Percentiles rank a stretch among this genome's conserved stretches.
These are phyloP conservation scores for Prionchulus punctatus DNA, from an alignment of 2,888 invertebrate species.

Conservation along the genomic window DNA sequence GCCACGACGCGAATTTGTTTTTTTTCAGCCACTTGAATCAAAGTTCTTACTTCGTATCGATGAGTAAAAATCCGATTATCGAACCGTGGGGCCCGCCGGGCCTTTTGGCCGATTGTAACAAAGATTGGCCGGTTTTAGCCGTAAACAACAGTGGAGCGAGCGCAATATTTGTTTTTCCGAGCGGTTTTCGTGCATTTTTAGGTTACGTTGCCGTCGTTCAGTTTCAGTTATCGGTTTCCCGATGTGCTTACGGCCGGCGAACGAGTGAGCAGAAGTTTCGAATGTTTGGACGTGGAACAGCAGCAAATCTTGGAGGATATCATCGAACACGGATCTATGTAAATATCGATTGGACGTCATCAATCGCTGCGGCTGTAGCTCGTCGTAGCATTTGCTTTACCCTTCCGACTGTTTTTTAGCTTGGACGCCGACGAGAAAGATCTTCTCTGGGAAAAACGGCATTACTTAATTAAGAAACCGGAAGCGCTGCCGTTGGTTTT, in stretches of 20 bases:
- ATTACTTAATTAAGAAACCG: constrained; percentile 29
- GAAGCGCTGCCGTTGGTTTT: constrained; percentile 35
- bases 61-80: background rate
- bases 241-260: background rate
- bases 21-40: constrained; percentile 6
- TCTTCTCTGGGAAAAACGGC: constrained; percentile 36
- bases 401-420: constrained; percentile 16
- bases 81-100: constrained; percentile 7
- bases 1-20: too few species aligned
- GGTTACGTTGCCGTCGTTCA: background rate
- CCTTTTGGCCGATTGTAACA: background rate
- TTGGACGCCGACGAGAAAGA: constrained; percentile 33
- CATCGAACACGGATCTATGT: constrained; percentile 25
- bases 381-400: background rate
- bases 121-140: background rate
- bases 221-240: background rate
- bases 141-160: too few species aligned
- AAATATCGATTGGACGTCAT: too few species aligned
- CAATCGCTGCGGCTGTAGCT: too few species aligned
- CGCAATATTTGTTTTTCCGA: background rate
- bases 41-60: background rate
- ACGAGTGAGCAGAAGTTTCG: constrained; percentile 21
- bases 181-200: background rate
- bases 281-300: constrained; percentile 28
- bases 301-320: constrained; percentile 30